These are phyloP conservation scores for Scytalopus superciliaris DNA, from an alignment of 2,113 vertebrate genomes.

Conservation along the genomic window DNA sequence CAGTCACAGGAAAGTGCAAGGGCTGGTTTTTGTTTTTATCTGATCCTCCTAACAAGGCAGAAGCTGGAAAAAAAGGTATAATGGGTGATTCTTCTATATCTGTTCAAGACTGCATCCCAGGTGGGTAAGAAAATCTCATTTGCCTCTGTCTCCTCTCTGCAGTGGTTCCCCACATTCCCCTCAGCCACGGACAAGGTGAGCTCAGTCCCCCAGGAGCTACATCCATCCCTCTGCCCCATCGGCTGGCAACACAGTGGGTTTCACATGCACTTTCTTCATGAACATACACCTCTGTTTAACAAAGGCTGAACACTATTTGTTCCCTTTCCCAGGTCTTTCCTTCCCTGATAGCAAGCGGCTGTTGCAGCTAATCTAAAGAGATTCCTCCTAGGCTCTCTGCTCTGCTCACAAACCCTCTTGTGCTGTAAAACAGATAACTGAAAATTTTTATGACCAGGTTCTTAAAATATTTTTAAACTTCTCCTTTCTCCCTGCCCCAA, in stretches of 20 bases:
- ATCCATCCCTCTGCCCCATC: accelerated
- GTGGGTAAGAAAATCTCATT: background rate
- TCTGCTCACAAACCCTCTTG: background rate
- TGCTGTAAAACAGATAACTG: constrained; percentile 4
- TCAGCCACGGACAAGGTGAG: accelerated
- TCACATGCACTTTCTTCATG: background rate
- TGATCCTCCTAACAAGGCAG: background rate
- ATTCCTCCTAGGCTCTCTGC: background rate
- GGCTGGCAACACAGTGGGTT: background rate
- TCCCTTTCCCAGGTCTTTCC: background rate
- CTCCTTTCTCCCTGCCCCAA: background rate
- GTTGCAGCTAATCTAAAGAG: background rate
- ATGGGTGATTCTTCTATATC: no score
- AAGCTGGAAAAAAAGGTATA: background rate
- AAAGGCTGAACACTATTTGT: background rate
- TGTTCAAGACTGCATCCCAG: background rate
- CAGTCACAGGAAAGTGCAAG: background rate
- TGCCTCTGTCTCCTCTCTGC: background rate
- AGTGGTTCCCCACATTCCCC: background rate
- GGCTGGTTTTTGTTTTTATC: background rate
- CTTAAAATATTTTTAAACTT: constrained; percentile 39
- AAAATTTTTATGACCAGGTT: constrained; percentile 15
- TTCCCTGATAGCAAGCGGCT: background rate
- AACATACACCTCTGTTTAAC: background rate
- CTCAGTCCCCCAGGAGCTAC: background rate